Evolutionary conservation across 2,888 invertebrate species (phyloP), one percentile per base, ranked within the genome.

Genomic region (Cecidostiba fungosa): DNA sequence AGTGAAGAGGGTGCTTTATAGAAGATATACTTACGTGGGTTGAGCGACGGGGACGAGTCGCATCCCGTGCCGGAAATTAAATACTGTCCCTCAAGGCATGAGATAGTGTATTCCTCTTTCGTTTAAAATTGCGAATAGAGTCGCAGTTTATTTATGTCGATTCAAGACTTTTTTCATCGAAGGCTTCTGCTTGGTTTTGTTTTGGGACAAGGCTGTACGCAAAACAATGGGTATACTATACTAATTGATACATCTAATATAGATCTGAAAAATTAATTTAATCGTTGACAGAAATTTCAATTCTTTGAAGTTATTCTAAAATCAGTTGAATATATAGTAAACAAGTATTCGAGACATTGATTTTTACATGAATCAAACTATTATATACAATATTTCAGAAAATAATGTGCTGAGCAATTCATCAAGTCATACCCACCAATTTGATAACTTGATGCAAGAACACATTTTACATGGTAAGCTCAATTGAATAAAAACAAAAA

Each of bases 31-130:
- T 10, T 14, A 43, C 19, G 62, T 62, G 78, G 62, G 59, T 77
- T 73, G 50, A 16, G 86, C 88, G 90, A 90, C 89, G 88, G 82
- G 86, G 89, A 86, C 88, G 87, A 77, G 87, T 84, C 80, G 79
- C 54, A 77, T 59, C 77, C 70, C 74, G 76, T 78, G 82, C 91
- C 91, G 91, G 91, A 91, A 91, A 91, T 91, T 91, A 91, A 91
- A 90, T 90, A 90, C 90, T 86, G 88, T 88, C 72, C 70, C 66
- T 66, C 29, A 66, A 29, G 66, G 66, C n/a, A 29, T 29, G 12
- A 66, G 66, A 66, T 29, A 14, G 29, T 26, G 14, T 66, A 23
- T 66, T 29, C 16, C 66, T 66, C 29, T 29, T 16, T 66, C 66
- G 23, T 54, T 54, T 6, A 16, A n/a, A 10, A 10, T 19, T 4